Base-by-base conservation (phyloP, 2,888 invertebrate species). In the Drepana falcataria region DNA sequence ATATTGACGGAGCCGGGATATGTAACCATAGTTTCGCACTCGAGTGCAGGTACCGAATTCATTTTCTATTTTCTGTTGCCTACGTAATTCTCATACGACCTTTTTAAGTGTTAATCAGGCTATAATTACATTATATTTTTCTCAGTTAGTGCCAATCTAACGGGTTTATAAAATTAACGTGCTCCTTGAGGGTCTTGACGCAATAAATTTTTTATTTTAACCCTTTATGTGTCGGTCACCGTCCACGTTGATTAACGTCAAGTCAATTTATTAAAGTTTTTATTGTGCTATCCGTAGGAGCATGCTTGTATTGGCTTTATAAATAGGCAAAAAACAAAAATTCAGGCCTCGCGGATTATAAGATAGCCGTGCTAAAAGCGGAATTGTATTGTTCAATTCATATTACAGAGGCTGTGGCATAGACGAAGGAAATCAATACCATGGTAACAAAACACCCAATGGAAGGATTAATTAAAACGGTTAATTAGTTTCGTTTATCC, bases 401-500 rank as follows among this genome's bases (percentile, higher is more conserved):
- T 44, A 6, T 44, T 44, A 3, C 44, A 4, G 44, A 44, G 44
- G 44, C 44, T 9, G 44, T 9, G 44, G 44, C 44, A 44, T 71
- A 67, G 59, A 73, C 69, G 71, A 71, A 72, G 75, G 69, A 78
- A 83, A 84, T 85, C 82, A 81, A 84, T 83, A 85, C 81, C 84
- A 79, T 77, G 69, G 85, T 80, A 88, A 87, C 83, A 81, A 79
- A 81, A 85, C 81, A 81, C 85, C 79, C 79, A 78, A 82, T 79
- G 77, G 79, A 69, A 75, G 83, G 83, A 85, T 87, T 86, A 86
- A 89, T 88, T 87, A 87, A 86, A 86, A 84, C 81, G 80, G 79
- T 85, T 82, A 87, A 88, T 88, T 87, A 88, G 84, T 83, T 87
- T 87, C 81, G 81, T 85, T 87, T 85, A 86, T 84, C 83, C 77